Base-by-base conservation (phyloP, 1,140 invertebrate genomes). In the Drosophila triauraria region DNA sequence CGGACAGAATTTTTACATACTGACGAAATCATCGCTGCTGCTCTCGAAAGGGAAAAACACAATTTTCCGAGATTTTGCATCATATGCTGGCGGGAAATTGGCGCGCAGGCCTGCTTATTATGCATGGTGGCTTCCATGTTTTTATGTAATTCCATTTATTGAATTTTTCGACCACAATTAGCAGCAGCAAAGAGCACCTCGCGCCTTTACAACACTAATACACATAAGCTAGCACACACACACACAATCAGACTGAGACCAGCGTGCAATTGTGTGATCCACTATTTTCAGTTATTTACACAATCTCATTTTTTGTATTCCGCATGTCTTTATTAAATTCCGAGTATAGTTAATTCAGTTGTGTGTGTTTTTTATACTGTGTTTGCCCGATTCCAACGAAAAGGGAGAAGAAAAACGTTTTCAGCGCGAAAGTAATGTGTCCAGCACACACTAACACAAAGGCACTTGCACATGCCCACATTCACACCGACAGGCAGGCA, bases 261-360 rank as follows among this genome's bases (percentile, higher is more conserved):
- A 56, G 48, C 60, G 53, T 76, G 67, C 63, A 54, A 54, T 38
- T 78, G 74, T 67, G 85, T 80, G 86, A 75, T 69, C 69, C 82
- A 82, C 67, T 80, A 81, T 88, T 82, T 90, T 90, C 82, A 85
- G 78, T 90, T 90, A 82, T 90, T 90, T 90, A 90, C 85, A 90
- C 85, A 90, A 72, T 85, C 64, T 25, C 47, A 76, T 59, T 78
- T 68, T 59, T 64, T 63, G 27, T 77, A 38, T 53, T 54, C 74
- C 60, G 23, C 43, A 57, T 20, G 61, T 42, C 42, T 65, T 32
- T 68, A 43, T 57, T 63, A 70, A 56, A 56, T 77, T 80, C 32
- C 42, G 23, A 70, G 56, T 43, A 71, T 65, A 68, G 59, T 46
- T 42, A 58, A 83, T 58, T 58, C 40, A 10, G 68, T 57, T 76